A percentile compares a stretch with the other conserved stretches of the same genome.
These are phyloP conservation scores for Ammodytes marinus DNA, from an alignment of 2,113 vertebrate genomes.

Conservation along the genomic window DNA sequence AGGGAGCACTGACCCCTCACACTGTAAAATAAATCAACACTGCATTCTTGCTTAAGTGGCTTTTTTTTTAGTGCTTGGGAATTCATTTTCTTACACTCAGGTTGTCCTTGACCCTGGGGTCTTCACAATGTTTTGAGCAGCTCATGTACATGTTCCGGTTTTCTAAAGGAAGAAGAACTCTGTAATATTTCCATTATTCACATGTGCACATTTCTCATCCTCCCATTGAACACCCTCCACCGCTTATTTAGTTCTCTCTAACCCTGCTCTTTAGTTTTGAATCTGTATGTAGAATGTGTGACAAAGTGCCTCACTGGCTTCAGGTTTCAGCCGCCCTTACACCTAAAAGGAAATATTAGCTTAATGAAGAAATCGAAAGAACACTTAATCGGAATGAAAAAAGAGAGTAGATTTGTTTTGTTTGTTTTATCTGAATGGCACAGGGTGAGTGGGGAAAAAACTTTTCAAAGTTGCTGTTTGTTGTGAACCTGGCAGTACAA, in stretches of 20 bases:
- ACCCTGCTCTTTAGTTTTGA: background rate
- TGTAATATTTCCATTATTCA: constrained; percentile 53
- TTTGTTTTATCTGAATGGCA: constrained; percentile 32
- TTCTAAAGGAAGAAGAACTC: constrained; percentile 73
- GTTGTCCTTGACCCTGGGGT: constrained; percentile 91
- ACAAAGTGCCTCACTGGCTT: constrained; percentile 31
- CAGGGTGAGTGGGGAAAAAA: constrained; percentile 27
- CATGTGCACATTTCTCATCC: constrained; percentile 13
- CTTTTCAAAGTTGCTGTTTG: constrained; percentile 47
- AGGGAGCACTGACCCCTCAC: constrained; percentile 80
- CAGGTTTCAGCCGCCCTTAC: constrained; percentile 24
- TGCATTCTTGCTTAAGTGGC: constrained; percentile 94
- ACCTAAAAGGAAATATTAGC: constrained; percentile 53
- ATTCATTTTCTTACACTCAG: constrained; percentile 88
- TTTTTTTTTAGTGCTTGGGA: constrained; percentile 88
- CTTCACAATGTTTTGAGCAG: constrained; percentile 87
- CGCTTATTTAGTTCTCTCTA: constrained; percentile 10
- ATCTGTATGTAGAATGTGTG: constrained; percentile 16
- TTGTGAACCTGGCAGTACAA: constrained; percentile 43
- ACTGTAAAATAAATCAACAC: constrained; percentile 92
- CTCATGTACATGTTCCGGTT: constrained; percentile 82
- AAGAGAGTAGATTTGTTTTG: constrained; percentile 1
- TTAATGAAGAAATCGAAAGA: constrained; percentile 52
- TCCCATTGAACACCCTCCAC: background rate
- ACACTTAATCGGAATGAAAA: constrained; percentile 42